Evolutionary conservation across 2,888 invertebrate species (phyloP).

Genomic region (Drosophila eohydei): DNA sequence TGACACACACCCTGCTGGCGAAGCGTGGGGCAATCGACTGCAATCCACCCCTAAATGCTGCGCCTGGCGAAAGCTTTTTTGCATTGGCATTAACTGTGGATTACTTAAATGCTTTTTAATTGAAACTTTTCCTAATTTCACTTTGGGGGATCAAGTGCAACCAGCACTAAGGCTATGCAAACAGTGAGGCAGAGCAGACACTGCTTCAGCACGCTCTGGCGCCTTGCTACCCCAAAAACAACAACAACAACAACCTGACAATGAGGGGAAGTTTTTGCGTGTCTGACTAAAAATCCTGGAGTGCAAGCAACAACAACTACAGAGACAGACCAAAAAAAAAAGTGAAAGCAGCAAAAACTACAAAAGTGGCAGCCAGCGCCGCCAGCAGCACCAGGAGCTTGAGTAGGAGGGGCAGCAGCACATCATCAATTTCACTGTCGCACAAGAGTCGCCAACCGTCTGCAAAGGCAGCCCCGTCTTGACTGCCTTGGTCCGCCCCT

Average conservation of each 20-base stretch:
- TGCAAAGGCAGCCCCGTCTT: conserved; percentile 27
- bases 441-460: conserved; percentile 56
- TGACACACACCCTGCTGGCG: not conserved
- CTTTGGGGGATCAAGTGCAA: conserved; percentile 80
- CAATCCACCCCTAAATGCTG: conserved; percentile 56
- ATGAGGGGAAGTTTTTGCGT: conserved; percentile 66
- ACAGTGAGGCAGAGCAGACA: conserved; percentile 36
- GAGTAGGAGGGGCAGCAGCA: conserved; percentile 37
- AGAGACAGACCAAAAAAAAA: conserved; percentile 37
- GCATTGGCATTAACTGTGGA: conserved; percentile 76
- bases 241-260: conserved; percentile 24
- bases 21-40: conserved; percentile 48
- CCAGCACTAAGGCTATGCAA: conserved; percentile 67
- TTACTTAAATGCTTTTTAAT: conserved; percentile 84
- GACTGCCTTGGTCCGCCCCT: conserved; percentile 3
- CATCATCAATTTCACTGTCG: conserved; percentile 81
- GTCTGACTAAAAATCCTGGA: conserved; percentile 67
- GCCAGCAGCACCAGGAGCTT: conserved; percentile 2
- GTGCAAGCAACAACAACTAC: conserved; percentile 35
- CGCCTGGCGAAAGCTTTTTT: conserved; percentile 48
- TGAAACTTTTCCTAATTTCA: conserved; percentile 82
- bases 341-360: conserved; percentile 81
- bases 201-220: conserved; percentile 67
- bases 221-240: conserved; percentile 58
- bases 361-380: conserved; percentile 37